Conservation (phyloP, 2,797 vertebrate genomes). For the Todus mexicanus region DNA sequence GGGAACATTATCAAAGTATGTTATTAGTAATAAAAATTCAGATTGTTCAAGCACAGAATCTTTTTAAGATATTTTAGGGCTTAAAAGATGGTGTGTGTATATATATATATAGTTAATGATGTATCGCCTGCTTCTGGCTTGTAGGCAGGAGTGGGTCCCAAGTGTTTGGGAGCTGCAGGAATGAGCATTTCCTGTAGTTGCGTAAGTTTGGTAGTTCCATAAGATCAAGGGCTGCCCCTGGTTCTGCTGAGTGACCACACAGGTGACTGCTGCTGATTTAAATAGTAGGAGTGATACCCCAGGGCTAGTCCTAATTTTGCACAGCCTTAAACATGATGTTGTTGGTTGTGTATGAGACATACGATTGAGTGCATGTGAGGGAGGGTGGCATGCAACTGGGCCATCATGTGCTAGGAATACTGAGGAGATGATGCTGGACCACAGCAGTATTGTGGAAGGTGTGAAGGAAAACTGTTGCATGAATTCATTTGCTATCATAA, state of each 20-base stretch:
- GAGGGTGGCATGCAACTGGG: fast-evolving
- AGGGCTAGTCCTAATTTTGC: not conserved
- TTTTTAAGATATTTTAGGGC: not conserved
- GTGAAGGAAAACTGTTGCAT: not conserved
- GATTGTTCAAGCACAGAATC: too few species aligned
- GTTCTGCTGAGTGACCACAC: not conserved
- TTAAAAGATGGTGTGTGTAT: not conserved
- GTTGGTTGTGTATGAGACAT: fast-evolving
- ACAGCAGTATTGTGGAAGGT: fast-evolving
- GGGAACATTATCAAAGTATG: not conserved
- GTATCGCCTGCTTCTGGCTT: not conserved
- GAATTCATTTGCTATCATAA: not conserved
- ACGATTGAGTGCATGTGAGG: fast-evolving
- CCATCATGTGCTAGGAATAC: fast-evolving
- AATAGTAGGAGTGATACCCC: not conserved
- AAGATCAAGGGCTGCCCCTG: not conserved
- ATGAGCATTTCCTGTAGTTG: not conserved
- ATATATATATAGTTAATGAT: not conserved
- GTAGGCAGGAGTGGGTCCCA: not conserved
- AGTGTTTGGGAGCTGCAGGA: not conserved
- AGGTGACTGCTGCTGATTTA: not conserved
- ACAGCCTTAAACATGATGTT: not conserved
- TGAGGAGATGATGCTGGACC: not conserved
- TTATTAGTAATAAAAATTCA: not conserved
- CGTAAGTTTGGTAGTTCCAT: not conserved